Percentiles rank a stretch among this genome's conserved stretches.
Evolutionary conservation across 2,888 invertebrate species (phyloP).

Genomic region (Phrixothrix hirtus): DNA sequence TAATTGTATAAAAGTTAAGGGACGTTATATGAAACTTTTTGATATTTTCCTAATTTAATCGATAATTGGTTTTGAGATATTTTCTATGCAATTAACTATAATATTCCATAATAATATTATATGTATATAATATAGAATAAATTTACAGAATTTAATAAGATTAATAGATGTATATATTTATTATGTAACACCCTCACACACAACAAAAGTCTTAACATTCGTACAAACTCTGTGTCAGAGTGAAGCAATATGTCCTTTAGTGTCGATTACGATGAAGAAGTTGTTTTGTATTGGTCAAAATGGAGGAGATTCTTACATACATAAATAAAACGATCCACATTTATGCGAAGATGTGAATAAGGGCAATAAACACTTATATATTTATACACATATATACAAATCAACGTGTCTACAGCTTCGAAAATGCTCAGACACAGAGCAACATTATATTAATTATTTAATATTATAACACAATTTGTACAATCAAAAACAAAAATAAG

Average conservation of each 20-base stretch:
- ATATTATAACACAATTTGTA: slow-evolving; percentile 67
- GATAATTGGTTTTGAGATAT: slow-evolving; percentile 44
- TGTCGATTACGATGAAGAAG: slow-evolving; percentile 15
- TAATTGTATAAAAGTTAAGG: slow-evolving; percentile 55
- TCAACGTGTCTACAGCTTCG: slow-evolving; percentile 25
- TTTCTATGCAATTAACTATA: slow-evolving; percentile 34
- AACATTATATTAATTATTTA: slow-evolving; percentile 33
- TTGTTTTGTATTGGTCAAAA: slow-evolving; percentile 24
- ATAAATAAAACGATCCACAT: slow-evolving; percentile 24
- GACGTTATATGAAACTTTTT: slow-evolving; percentile 54
- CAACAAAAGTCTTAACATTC: slow-evolving; percentile 52
- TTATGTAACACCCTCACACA: slow-evolving; percentile 44
- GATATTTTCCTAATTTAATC: slow-evolving; percentile 48
- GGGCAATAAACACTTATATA: slow-evolving; percentile 31
- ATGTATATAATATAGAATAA: slow-evolving; percentile 56
- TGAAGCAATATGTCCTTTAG: slow-evolving; percentile 21
- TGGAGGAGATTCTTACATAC: slow-evolving; percentile 28
- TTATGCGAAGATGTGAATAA: slow-evolving; percentile 29
- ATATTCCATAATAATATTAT: slow-evolving; percentile 52
- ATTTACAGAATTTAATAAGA: slow-evolving; percentile 57
- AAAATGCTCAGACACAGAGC: slow-evolving; percentile 34
- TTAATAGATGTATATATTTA: slow-evolving; percentile 50
- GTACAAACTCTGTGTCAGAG: slow-evolving; percentile 48
- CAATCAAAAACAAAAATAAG: slow-evolving; percentile 66
- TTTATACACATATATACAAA: slow-evolving; percentile 34